Conservation (phyloP, 2,113 vertebrate genomes). For the Rostratula benghalensis region DNA sequence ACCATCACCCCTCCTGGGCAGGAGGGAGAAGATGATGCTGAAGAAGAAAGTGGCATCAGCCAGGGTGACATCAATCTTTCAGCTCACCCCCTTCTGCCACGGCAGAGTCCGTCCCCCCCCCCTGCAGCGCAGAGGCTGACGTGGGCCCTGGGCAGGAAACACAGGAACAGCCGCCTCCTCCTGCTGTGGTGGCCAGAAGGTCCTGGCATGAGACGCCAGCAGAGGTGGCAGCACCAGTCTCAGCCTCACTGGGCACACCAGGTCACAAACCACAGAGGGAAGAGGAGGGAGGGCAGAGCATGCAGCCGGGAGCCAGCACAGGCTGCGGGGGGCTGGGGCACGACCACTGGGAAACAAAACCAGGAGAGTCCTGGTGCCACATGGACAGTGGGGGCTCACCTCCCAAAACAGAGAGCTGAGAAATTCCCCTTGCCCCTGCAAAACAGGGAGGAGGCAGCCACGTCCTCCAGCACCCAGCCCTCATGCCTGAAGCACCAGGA, state of each 20-base stretch:
- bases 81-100: background rate
- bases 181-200: background rate
- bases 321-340: background rate
- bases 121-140: rapidly evolving
- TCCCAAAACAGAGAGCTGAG: background rate
- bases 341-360: rapidly evolving
- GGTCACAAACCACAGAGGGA: rapidly evolving
- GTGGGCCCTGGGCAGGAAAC: rapidly evolving
- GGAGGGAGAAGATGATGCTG: background rate
- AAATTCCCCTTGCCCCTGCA: background rate
- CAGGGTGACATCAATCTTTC: background rate
- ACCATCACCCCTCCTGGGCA: background rate
- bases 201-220: background rate
- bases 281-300: background rate
- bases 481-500: rapidly evolving
- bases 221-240: background rate
- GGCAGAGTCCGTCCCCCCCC: background rate
- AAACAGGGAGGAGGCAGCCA: background rate
- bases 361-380: rapidly evolving
- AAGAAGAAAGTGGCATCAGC: background rate
- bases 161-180: background rate
- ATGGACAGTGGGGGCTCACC: rapidly evolving
- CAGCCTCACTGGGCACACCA: rapidly evolving
- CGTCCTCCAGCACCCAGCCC: background rate
- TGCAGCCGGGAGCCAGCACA: rapidly evolving